Evolutionary conservation across 1,140 invertebrate genomes (phyloP).

Genomic region (Philopotamus ludificatus): DNA sequence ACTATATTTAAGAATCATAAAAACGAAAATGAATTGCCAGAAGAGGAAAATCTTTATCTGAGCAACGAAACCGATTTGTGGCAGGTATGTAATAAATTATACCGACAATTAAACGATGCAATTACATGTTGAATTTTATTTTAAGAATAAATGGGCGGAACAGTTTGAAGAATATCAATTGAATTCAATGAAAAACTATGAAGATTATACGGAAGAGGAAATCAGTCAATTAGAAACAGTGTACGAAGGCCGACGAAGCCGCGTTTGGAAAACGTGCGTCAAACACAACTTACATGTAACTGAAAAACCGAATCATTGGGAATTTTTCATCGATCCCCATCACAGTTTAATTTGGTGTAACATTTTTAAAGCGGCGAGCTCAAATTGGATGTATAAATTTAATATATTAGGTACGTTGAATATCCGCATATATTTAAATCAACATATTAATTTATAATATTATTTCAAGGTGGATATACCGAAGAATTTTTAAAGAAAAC

Average conservation of each 20-base stretch:
- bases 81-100: slow-evolving; percentile 36
- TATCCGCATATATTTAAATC: not conserved
- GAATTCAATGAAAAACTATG: slow-evolving; percentile 33
- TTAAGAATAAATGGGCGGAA: slow-evolving; percentile 38
- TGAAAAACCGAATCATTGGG: slow-evolving; percentile 57
- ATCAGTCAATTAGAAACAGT: slow-evolving; percentile 28
- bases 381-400: slow-evolving; percentile 79
- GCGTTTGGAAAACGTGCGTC: slow-evolving; percentile 37
- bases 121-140: not conserved
- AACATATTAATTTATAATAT: slow-evolving; percentile 41
- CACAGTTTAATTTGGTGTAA: slow-evolving; percentile 76
- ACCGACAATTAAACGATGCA: slow-evolving; percentile 1
- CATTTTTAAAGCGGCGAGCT: slow-evolving; percentile 77
- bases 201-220: slow-evolving; percentile 39
- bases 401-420: slow-evolving; percentile 61
- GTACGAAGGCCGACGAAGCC: slow-evolving; percentile 32
- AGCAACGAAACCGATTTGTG: slow-evolving; percentile 39
- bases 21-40: slow-evolving; percentile 3
- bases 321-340: slow-evolving; percentile 71
- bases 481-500: slow-evolving; percentile 59
- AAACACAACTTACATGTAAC: slow-evolving; percentile 33
- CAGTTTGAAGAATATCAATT: slow-evolving; percentile 35
- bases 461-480: slow-evolving; percentile 58
- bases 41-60: slow-evolving; percentile 22
- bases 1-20: slow-evolving; percentile 50